phyloP scores from a whole-genome alignment of 2,113 vertebrate species.

The Corapipo altera region DNA sequence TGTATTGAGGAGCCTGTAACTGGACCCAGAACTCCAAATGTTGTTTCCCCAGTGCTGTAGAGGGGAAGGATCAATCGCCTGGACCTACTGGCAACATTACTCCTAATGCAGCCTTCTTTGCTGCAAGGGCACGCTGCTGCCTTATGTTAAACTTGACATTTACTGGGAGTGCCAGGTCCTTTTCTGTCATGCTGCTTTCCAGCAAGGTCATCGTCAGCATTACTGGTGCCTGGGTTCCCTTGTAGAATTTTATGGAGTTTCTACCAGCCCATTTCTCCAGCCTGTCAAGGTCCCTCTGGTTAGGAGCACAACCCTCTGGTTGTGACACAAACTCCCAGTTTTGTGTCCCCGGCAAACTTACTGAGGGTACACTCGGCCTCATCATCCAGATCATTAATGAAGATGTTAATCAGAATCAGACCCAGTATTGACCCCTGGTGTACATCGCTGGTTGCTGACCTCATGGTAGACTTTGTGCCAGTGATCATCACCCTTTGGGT shows the following conservation, averaged over 20 bases:
- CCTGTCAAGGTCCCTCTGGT: not conserved
- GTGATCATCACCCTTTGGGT: not conserved
- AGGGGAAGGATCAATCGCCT: not conserved
- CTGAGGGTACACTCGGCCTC: not conserved
- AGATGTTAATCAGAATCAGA: not conserved
- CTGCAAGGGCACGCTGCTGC: fast-evolving
- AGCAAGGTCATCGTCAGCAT: not conserved
- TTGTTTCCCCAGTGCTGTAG: not conserved
- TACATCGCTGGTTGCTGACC: not conserved
- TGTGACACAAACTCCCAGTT: not conserved
- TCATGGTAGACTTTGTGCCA: not conserved
- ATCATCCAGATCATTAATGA: not conserved
- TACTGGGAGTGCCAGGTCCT: not conserved
- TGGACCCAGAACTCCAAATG: not conserved
- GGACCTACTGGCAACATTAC: fast-evolving
- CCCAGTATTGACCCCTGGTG: not conserved
- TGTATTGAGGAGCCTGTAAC: not conserved
- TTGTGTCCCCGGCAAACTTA: not conserved
- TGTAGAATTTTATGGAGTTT: not conserved
- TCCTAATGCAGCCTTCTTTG: not conserved
- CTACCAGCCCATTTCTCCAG: not conserved
- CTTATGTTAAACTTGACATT: not conserved
- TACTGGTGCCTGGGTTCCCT: not conserved
- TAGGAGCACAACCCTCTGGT: fast-evolving
- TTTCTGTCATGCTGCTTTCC: not conserved